Percentiles rank a stretch among this genome's conserved stretches.
Conservation (phyloP, 2,797 vertebrate genomes). For the Halcyon badia region DNA sequence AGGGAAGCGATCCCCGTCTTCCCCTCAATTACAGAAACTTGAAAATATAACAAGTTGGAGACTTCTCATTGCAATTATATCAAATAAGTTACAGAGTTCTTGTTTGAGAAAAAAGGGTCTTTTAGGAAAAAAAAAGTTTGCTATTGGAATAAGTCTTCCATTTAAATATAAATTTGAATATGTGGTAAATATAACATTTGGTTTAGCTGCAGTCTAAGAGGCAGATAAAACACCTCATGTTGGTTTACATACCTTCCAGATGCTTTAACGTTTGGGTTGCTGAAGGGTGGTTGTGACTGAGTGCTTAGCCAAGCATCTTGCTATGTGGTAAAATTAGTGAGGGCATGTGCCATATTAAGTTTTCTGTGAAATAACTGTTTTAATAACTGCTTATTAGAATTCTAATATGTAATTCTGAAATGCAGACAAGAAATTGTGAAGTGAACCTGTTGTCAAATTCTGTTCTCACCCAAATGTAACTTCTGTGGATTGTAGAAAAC, state of each 20-base stretch:
- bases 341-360: neutral
- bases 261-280: neutral
- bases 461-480: neutral
- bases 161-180: neutral
- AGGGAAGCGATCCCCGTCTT: neutral
- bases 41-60: neutral
- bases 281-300: neutral
- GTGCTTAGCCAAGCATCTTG: neutral
- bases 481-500: neutral
- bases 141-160: neutral
- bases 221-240: neutral
- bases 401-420: neutral
- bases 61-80: neutral
- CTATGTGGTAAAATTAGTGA: neutral
- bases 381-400: neutral
- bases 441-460: neutral
- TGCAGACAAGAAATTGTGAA: neutral
- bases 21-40: neutral
- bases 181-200: neutral
- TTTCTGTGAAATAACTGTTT: neutral
- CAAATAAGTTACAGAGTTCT: neutral
- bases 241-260: neutral
- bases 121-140: neutral
- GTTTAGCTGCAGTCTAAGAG: neutral
- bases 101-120: neutral